These are phyloP conservation scores for Ochotona curzoniae DNA, from an alignment of 2,113 vertebrate species.

Conservation along the genomic window DNA sequence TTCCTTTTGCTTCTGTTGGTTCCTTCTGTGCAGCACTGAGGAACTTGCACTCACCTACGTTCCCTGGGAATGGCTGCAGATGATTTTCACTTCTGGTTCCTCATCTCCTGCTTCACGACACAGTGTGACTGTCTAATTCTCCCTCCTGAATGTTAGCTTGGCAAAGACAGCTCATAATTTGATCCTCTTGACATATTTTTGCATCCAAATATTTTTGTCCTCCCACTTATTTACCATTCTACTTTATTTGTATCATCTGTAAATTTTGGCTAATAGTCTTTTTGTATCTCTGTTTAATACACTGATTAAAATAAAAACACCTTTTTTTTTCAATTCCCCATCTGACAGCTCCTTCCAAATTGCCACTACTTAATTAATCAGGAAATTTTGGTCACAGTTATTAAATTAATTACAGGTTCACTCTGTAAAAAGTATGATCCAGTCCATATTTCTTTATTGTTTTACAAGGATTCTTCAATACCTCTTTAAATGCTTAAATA, in stretches of 20 bases:
- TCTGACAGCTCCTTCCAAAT: not conserved
- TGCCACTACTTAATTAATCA: slow-evolving; percentile 51
- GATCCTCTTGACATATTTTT: slow-evolving; percentile 60
- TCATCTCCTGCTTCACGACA: not conserved
- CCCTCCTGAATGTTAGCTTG: slow-evolving; percentile 51
- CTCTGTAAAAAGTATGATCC: slow-evolving; percentile 44
- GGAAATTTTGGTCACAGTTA: slow-evolving; percentile 59
- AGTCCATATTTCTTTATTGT: slow-evolving; percentile 65
- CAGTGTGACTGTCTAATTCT: not conserved
- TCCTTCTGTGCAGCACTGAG: not conserved
- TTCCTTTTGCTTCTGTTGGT: not conserved
- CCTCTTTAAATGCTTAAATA: slow-evolving; percentile 53
- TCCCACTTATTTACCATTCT: slow-evolving; percentile 55
- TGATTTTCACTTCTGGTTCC: not conserved
- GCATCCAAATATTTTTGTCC: slow-evolving; percentile 43
- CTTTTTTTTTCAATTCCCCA: not conserved
- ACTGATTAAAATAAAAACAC: not conserved
- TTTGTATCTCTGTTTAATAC: slow-evolving; percentile 49
- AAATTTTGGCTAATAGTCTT: slow-evolving; percentile 48
- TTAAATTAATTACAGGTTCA: slow-evolving; percentile 66
- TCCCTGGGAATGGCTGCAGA: not conserved
- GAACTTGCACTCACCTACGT: not conserved
- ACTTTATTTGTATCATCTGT: slow-evolving; percentile 21
- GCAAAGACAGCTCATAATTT: slow-evolving; percentile 49
- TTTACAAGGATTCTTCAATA: slow-evolving; percentile 56